Conservation (phyloP, 2,797 vertebrate species). For the Aselliscus stoliczkanus region DNA sequence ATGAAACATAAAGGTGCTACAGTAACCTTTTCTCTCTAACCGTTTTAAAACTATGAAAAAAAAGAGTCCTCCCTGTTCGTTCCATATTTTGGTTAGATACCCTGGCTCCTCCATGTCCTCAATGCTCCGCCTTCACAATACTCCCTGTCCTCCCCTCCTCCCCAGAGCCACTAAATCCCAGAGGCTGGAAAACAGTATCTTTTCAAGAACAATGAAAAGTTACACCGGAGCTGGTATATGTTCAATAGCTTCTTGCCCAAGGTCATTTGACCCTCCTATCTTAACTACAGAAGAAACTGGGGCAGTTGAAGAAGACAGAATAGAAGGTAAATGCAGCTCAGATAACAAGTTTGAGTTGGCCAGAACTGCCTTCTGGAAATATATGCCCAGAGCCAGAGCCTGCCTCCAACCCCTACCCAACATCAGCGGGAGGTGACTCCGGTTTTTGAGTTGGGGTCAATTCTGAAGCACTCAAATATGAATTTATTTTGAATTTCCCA, state of each 20-base stretch:
- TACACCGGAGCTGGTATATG: not conserved
- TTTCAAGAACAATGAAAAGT: conserved; percentile 61
- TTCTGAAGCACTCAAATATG: not conserved
- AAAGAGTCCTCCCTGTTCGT: not conserved
- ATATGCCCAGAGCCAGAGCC: not conserved
- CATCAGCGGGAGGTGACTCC: not conserved
- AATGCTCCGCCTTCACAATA: not conserved
- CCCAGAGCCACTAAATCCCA: not conserved
- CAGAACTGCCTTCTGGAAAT: not conserved
- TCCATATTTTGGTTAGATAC: not conserved
- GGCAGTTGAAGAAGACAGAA: conserved; percentile 7
- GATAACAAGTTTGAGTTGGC: conserved; percentile 26
- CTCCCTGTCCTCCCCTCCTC: not conserved
- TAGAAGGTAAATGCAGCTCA: not conserved
- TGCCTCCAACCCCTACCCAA: not conserved
- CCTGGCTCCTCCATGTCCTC: not conserved
- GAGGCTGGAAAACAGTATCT: conserved; percentile 39
- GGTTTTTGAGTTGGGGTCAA: not conserved
- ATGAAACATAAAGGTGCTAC: not conserved
- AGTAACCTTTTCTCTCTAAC: not conserved
- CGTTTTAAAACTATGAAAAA: not conserved
- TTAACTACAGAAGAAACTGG: conserved; percentile 55
- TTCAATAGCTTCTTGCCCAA: not conserved
- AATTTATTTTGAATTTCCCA: not conserved
- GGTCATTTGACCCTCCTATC: conserved; percentile 56